These are phyloP conservation scores for Coelogynopora nodosa DNA, from an alignment of 2,888 invertebrate genomes.

Conservation along the genomic window DNA sequence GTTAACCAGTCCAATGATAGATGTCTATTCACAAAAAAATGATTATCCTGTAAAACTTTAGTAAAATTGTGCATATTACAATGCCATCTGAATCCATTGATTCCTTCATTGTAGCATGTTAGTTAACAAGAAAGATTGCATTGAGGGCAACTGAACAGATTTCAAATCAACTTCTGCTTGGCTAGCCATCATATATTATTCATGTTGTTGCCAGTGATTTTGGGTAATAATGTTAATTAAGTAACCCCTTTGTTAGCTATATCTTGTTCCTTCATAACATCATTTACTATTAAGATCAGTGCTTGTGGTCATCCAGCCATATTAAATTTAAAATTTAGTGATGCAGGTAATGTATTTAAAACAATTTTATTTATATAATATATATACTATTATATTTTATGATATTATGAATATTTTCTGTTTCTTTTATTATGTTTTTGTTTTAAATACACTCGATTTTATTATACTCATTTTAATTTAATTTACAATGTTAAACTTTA, in stretches of 20 bases:
- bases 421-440: too few relatives aligned
- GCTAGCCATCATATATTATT: constrained; percentile 16
- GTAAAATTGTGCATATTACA: constrained; percentile 31
- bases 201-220: constrained; percentile 24
- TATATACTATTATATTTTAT: not conserved
- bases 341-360: not conserved
- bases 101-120: not conserved
- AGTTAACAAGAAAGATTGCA: constrained; percentile 7
- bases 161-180: not conserved
- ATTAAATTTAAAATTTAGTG: constrained; percentile 9
- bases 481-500: constrained; percentile 13
- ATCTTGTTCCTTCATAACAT: constrained; percentile 17
- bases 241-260: constrained; percentile 17
- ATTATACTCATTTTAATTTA: not conserved
- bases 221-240: constrained; percentile 26
- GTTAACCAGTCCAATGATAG: constrained; percentile 11
- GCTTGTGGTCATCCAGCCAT: constrained; percentile 17
- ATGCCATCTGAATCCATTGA: constrained; percentile 20
- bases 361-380: not conserved
- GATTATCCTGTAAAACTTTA: not conserved
- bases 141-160: constrained; percentile 14
- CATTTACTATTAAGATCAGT: constrained; percentile 14
- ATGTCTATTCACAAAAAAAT: constrained; percentile 10
- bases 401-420: too few relatives aligned
- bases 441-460: too few relatives aligned